These are phyloP conservation scores for Pelecanus crispus DNA, from an alignment of 2,113 vertebrate genomes.

Conservation along the genomic window DNA sequence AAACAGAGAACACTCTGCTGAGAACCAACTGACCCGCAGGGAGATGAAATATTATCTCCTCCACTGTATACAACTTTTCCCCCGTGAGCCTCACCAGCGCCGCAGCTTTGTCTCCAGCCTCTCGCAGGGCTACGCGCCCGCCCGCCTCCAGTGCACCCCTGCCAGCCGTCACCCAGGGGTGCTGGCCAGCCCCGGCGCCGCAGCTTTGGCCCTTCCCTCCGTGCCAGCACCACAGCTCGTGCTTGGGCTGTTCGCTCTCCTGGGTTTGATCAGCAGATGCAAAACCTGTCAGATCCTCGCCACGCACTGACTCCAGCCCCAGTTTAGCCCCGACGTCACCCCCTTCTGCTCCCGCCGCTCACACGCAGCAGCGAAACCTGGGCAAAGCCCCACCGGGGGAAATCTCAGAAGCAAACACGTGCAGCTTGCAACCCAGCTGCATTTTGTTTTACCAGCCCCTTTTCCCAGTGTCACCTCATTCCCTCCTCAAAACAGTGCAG, in stretches of 20 bases:
- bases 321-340: not conserved
- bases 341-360: not conserved
- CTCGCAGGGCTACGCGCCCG: not conserved
- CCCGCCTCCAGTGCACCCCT: not conserved
- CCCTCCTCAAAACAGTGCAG: not conserved
- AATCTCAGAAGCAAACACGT: not conserved
- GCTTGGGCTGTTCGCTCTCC: not conserved
- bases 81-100: not conserved
- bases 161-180: not conserved
- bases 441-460: accelerated
- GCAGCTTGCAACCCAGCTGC: not conserved
- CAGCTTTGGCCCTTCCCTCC: not conserved
- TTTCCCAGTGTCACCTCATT: not conserved
- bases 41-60: slow-evolving; percentile 68
- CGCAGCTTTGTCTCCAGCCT: not conserved
- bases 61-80: slow-evolving; percentile 38
- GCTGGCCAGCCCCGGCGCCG: not conserved
- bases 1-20: slow-evolving; percentile 61
- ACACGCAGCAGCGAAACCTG: not conserved
- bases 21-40: slow-evolving; percentile 57
- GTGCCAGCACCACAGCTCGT: not conserved
- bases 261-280: not conserved
- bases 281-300: not conserved
- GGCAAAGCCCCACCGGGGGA: not conserved
- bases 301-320: not conserved